Evolutionary conservation across 2,888 invertebrate species (phyloP), one percentile per base, ranked within the genome.

Genomic region (Ochlodes sylvanus): DNA sequence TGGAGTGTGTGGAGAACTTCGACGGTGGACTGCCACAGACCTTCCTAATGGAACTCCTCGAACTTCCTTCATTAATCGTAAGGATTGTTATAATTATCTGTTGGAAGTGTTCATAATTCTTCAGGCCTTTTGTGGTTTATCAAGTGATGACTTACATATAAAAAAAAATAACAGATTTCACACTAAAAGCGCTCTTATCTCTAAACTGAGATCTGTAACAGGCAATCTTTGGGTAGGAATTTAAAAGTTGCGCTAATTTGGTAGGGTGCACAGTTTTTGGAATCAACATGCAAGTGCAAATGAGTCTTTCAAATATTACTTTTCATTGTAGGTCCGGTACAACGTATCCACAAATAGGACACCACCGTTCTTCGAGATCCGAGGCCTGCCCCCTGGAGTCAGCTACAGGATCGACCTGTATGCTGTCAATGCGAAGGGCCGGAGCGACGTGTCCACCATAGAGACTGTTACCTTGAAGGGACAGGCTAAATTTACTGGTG

Each of bases 341-440:
- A 96, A 96, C 80, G 94, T 96, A 7, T 94, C 95, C 7, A 95
- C 94, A 0, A 90, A 94, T 76, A 90, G 94, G 65, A 94, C 94
- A 27, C 96, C 96, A 0, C 96, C 96, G 0, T 93, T 90, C 79
- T 96, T 96, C 89, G 95, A 95, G 81, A 94, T 95, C 67, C 94
- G 94, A 72, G 96, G 95, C 42, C 94, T 96, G 67, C 96, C 96
- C 73, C 95, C 96, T 5, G 96, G 96, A 38, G 95, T 95, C 74
- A 97, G 95, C 85, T 97, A 96, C 93, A 94, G 96, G 77, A 96
- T 98, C 77, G 96, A 96, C 82, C 90, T 98, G 75, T 98, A 96
- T 82, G 97, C 98, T 98, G 98, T 62, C 94, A 96, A 70, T 97
- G 97, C 78, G 97, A 98, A 98, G 84, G 98, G 98, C 57, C 94